Evolutionary conservation across 1,140 invertebrate species (phyloP).

Genomic region (Archivesica marissinica): DNA sequence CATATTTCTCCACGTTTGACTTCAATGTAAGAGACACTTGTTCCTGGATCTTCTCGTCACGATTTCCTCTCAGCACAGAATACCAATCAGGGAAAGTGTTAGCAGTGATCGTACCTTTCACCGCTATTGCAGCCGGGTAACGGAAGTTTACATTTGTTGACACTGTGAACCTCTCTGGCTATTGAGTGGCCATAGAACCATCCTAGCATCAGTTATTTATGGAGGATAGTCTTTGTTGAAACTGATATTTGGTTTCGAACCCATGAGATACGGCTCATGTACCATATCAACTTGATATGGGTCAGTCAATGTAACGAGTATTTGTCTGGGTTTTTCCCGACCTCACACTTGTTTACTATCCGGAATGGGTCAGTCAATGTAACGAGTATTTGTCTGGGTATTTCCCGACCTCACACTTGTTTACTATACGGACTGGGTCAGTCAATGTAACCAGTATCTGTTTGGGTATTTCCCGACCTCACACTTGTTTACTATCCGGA

Average conservation of each 20-base stretch:
- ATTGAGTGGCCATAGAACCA: not conserved
- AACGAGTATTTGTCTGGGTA: no score
- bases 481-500: not conserved
- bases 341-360: no score
- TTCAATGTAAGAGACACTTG: not conserved
- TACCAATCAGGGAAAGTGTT: not conserved
- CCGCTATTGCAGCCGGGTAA: constrained; percentile 1
- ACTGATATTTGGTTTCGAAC: not conserved
- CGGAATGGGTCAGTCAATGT: no score
- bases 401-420: no score
- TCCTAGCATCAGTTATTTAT: not conserved
- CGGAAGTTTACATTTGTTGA: not conserved
- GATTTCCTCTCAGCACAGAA: not conserved
- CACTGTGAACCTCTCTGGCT: not conserved
- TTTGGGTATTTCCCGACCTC: not conserved
- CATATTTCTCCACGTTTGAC: not conserved
- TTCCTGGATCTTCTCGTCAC: not conserved
- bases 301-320: not conserved
- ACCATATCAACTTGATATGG: not conserved
- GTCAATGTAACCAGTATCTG: no score
- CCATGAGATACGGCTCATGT: not conserved
- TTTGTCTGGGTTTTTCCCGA: no score
- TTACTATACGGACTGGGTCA: no score
- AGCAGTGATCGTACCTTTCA: not conserved
- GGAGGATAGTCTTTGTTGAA: constrained; percentile 8